phyloP scores from a whole-genome alignment of 1,140 invertebrate species.

The Cheumatopsyche charites region DNA sequence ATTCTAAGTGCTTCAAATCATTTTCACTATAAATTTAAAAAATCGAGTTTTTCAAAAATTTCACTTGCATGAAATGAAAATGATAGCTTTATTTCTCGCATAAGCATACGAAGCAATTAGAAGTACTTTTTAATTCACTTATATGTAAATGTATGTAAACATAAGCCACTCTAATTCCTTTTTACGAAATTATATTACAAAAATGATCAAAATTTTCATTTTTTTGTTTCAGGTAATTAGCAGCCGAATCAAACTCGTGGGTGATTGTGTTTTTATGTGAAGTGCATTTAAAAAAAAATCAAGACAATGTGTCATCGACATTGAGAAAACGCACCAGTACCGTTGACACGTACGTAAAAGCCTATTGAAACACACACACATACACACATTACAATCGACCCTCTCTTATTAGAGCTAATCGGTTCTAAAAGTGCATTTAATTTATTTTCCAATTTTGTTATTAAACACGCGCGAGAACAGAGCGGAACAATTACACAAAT shows the following conservation, averaged over 20 bases:
- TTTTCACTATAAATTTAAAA: too few relatives aligned
- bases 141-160: background rate
- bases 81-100: too few relatives aligned
- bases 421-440: too few relatives aligned
- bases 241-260: background rate
- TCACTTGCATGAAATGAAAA: too few relatives aligned
- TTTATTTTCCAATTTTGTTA: background rate
- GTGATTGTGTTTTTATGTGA: conserved; percentile 9
- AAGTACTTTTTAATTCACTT: too few relatives aligned
- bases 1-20: too few relatives aligned
- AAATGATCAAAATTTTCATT: background rate
- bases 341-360: conserved; percentile 7
- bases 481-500: conserved; percentile 4
- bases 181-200: background rate
- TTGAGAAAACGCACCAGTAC: background rate
- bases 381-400: background rate
- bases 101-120: too few relatives aligned
- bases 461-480: background rate
- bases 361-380: background rate
- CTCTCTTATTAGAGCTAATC: too few relatives aligned
- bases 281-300: background rate
- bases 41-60: too few relatives aligned
- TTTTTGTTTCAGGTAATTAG: conserved; percentile 23
- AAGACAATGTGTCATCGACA: conserved; percentile 12
- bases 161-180: background rate